Base-by-base conservation (phyloP, 1,140 invertebrate genomes). In the Sitodiplosis mosellana region DNA sequence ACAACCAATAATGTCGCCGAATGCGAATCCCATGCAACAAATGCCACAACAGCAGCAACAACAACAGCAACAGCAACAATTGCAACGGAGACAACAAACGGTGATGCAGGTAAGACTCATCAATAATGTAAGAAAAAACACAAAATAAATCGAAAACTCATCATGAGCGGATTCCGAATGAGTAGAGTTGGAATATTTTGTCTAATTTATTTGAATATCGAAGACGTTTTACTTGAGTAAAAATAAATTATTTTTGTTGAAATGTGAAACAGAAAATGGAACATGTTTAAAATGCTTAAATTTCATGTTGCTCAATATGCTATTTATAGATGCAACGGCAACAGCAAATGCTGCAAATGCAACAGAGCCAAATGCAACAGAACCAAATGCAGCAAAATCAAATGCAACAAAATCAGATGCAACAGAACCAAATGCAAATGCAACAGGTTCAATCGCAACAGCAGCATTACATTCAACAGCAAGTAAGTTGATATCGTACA, bases 1-100 rank as follows among this genome's bases (percentile, higher is more conserved):
- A 6, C 68, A 70, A 50, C 67, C 68, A 7, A 49, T 69, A 45
- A 67, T 66, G 8, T 70, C 68, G 10, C 67, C 67, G 2, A 67
- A 67, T 38, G 5, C 12, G 14, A n/a, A 5, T 6, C 12, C 12
- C 17, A 53, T 60, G 6, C 51, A 58, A 22, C 63, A 63, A 53
- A 45, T 55, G 21, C 56, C 60, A 43, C 59, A 65, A 38, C 36
- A 38, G 17, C 12, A 17, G 14, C 36, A 38, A 17, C 12, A 46
- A 46, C 45, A 46, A 20, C 27, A 27, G 10, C 27, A 46, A 46
- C 45, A 46, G 33, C 27, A 27, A 27, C 27, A 27, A 10, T 27
- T 27, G 27, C 27, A 27, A 10, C 27, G 27, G 27, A 27, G 27
- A 27, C 27, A 27, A 27, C 27, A 27, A 10, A 27, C 4, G 3